Evolutionary conservation across 2,113 vertebrate genomes (phyloP).

Genomic region (Petrocephalus zakoni): DNA sequence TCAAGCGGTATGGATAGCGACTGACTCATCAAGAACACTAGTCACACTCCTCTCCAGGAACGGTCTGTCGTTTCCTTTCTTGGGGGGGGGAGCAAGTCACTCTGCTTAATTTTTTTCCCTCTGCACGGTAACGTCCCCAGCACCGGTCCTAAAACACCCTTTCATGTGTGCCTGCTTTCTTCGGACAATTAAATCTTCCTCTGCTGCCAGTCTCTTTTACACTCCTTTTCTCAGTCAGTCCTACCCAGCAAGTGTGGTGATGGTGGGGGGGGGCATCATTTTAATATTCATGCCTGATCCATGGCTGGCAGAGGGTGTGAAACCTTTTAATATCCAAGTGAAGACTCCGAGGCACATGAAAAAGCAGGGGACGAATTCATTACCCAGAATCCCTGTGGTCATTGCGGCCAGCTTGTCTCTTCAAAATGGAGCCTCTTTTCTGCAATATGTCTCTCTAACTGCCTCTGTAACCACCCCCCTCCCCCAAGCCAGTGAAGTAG

Average conservation of each 20-base stretch:
- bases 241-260: conserved; percentile 50
- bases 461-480: not conserved
- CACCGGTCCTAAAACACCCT: not conserved
- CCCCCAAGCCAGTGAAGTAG: conserved; percentile 13
- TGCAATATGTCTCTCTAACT: conserved; percentile 36
- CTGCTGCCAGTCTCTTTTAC: conserved; percentile 42
- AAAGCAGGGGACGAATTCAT: conserved; percentile 60
- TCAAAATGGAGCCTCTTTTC: conserved; percentile 46
- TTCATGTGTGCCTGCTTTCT: conserved; percentile 1
- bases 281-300: conserved; percentile 74
- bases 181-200: not conserved
- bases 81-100: not conserved
- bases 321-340: conserved; percentile 78
- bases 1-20: not conserved
- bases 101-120: not conserved
- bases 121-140: not conserved
- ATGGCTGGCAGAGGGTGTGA: conserved; percentile 62
- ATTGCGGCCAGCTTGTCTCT: conserved; percentile 42
- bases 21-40: not conserved
- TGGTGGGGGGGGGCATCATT: conserved; percentile 54
- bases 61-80: not conserved
- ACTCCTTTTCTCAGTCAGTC: conserved; percentile 30
- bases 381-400: conserved; percentile 46
- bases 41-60: not conserved
- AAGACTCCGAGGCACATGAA: conserved; percentile 56